Conservation (phyloP, 2,888 invertebrate species). For the Plagodis dolabraria region DNA sequence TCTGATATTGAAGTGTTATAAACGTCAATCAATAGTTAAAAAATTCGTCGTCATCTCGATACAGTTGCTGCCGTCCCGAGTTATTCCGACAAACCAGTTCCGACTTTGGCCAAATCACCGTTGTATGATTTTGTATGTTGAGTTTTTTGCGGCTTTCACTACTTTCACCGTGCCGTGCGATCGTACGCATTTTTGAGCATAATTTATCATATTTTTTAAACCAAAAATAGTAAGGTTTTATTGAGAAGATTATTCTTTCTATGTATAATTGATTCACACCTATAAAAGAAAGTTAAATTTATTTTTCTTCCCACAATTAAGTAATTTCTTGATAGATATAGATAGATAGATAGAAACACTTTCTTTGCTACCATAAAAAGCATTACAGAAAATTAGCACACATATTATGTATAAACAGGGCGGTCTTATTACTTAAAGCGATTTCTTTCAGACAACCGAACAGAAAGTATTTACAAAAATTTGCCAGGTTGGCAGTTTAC, state of each 20-base stretch:
- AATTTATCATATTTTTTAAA: slow-evolving; percentile 36
- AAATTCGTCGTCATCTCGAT: background rate
- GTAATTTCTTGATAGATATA: no score
- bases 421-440: no score
- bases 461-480: no score
- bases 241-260: slow-evolving; percentile 1
- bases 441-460: no score
- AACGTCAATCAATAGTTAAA: background rate
- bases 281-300: no score
- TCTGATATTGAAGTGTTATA: background rate
- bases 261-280: no score
- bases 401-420: no score
- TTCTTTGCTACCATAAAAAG: no score
- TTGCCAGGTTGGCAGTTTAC: no score
- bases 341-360: no score
- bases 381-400: no score
- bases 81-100: slow-evolving; percentile 35
- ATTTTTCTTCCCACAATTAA: no score
- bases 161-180: slow-evolving; percentile 56
- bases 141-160: slow-evolving; percentile 64
- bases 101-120: slow-evolving; percentile 40
- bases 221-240: slow-evolving; percentile 3
- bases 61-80: slow-evolving; percentile 6
- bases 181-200: slow-evolving; percentile 32
- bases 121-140: slow-evolving; percentile 46